A percentile compares a stretch with the other conserved stretches of the same genome.
Conservation (phyloP, 2,888 invertebrate genomes). For the Pammene aurita region DNA sequence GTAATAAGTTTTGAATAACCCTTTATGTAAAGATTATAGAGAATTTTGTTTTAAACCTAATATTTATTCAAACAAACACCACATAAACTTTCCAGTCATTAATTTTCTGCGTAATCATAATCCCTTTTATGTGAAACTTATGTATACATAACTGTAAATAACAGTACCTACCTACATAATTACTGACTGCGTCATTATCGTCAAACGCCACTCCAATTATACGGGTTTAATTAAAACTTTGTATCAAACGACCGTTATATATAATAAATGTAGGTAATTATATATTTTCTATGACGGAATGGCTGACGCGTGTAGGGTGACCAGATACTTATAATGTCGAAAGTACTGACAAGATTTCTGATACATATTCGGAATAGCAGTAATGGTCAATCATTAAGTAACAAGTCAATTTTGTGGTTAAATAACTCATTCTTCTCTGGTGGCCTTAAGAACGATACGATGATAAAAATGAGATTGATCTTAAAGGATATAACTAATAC, state of each 20-base stretch:
- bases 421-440: too few relatives aligned
- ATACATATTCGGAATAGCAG: too few relatives aligned
- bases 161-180: conserved; percentile 3
- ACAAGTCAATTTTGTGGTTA: too few relatives aligned
- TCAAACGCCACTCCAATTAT: conserved; percentile 27
- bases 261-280: not conserved
- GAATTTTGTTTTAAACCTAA: too few relatives aligned
- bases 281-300: conserved; percentile 1
- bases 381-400: too few relatives aligned
- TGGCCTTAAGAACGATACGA: too few relatives aligned
- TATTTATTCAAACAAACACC: too few relatives aligned
- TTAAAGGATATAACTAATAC: too few relatives aligned
- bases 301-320: not conserved
- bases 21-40: too few relatives aligned
- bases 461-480: too few relatives aligned
- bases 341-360: not conserved
- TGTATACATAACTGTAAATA: conserved; percentile 22
- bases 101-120: conserved; percentile 2
- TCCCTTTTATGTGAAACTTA: conserved; percentile 21
- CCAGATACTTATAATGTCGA: not conserved
- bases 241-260: conserved; percentile 16
- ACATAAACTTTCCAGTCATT: not conserved
- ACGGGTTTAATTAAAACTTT: conserved; percentile 29
- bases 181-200: conserved; percentile 21
- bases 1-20: too few relatives aligned